Conservation (phyloP, 2,888 invertebrate genomes). For the Apomyelois bistriatella region DNA sequence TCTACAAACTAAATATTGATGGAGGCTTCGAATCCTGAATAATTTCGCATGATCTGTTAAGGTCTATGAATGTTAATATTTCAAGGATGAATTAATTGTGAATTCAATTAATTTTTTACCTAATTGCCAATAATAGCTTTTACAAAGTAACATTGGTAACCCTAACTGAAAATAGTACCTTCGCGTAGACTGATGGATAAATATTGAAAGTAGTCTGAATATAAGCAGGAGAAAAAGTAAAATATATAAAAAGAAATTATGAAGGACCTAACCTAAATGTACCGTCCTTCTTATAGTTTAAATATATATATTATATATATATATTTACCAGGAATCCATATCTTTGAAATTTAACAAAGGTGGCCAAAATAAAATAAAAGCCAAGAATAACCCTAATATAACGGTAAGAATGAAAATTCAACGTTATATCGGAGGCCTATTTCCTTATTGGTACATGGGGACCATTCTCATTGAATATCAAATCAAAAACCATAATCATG, state of each 20-base stretch:
- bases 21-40: too few relatives aligned
- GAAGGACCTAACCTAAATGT: slow-evolving; percentile 49
- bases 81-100: too few relatives aligned
- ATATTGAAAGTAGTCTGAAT: slow-evolving; percentile 16
- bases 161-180: slow-evolving; percentile 7
- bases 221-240: slow-evolving; percentile 28
- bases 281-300: slow-evolving; percentile 57
- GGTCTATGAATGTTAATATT: too few relatives aligned
- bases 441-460: slow-evolving; percentile 65
- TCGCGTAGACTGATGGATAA: slow-evolving; percentile 43
- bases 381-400: background rate
- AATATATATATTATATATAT: slow-evolving; percentile 34
- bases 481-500: slow-evolving; percentile 66
- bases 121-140: background rate
- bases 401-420: background rate
- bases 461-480: slow-evolving; percentile 75
- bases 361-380: slow-evolving; percentile 10
- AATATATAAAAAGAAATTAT: slow-evolving; percentile 27
- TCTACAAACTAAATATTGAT: too few relatives aligned
- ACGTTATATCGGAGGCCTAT: slow-evolving; percentile 49
- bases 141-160: background rate
- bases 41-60: too few relatives aligned
- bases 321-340: slow-evolving; percentile 5
- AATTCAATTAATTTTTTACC: too few relatives aligned
- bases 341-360: slow-evolving; percentile 4